A percentile compares a stretch with the other conserved stretches of the same genome.
phyloP scores from a whole-genome alignment of 2,113 vertebrate genomes.

The Saguinus imperator region DNA sequence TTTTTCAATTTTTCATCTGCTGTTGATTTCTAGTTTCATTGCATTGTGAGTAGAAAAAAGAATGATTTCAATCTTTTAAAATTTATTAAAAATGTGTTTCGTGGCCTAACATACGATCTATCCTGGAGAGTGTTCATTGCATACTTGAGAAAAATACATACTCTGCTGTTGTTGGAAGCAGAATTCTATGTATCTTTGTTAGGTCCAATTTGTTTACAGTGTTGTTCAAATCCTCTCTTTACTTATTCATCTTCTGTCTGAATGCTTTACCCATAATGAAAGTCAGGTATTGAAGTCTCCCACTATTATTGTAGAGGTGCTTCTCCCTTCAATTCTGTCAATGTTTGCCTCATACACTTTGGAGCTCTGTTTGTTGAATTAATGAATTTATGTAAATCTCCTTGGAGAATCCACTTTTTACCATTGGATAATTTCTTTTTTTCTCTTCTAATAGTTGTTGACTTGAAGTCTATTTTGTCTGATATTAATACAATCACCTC shows the following conservation, averaged over 20 bases:
- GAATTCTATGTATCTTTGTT: neutral
- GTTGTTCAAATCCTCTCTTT: neutral
- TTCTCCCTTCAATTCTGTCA: neutral
- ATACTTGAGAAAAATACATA: neutral
- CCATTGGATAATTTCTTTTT: neutral
- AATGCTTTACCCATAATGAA: neutral
- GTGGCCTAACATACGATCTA: neutral
- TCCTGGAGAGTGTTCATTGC: neutral
- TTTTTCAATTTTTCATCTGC: constrained; percentile 5
- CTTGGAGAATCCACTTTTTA: neutral
- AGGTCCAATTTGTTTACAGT: neutral
- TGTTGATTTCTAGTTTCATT: neutral
- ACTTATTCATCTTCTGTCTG: neutral
- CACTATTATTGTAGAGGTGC: neutral
- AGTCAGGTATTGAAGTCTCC: neutral
- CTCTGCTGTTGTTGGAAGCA: neutral
- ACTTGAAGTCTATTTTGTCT: neutral
- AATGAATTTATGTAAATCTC: neutral
- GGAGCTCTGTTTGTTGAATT: neutral
- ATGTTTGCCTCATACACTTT: neutral
- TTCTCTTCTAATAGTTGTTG: neutral
- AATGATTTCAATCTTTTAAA: neutral
- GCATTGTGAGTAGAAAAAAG: neutral
- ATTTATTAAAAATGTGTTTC: neutral
- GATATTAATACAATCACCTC: neutral